A percentile compares a stretch with the other conserved stretches of the same genome.
phyloP scores from a whole-genome alignment of 1,140 invertebrate genomes.

The Tachypleus tridentatus region DNA sequence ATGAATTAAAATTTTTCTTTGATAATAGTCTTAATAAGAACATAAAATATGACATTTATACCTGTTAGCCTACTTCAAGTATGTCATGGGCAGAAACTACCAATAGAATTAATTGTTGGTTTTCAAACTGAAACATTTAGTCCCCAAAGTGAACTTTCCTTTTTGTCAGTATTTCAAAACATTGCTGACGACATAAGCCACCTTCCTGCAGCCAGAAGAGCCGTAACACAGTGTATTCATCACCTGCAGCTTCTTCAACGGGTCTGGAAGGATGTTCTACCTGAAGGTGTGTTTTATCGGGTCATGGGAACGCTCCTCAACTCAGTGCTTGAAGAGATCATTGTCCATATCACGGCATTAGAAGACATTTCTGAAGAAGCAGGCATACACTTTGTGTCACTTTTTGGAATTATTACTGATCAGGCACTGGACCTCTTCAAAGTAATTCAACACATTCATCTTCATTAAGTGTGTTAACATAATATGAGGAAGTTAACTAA shows the following conservation, averaged over 20 bases:
- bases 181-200: too few relatives aligned
- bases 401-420: slow-evolving; percentile 44
- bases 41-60: too few relatives aligned
- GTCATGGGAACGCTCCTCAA: slow-evolving; percentile 49
- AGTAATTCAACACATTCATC: slow-evolving; percentile 29
- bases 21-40: too few relatives aligned
- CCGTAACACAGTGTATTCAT: slow-evolving; percentile 63
- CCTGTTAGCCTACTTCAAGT: too few relatives aligned
- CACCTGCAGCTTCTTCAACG: slow-evolving; percentile 72
- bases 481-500: too few relatives aligned
- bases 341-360: slow-evolving; percentile 41
- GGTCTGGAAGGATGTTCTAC: slow-evolving; percentile 68
- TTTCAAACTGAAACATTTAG: too few relatives aligned
- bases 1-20: too few relatives aligned
- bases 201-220: slow-evolving; percentile 40
- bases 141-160: too few relatives aligned
- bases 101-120: too few relatives aligned
- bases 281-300: slow-evolving; percentile 50
- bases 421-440: slow-evolving; percentile 44
- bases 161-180: too few relatives aligned
- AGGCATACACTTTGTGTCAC: slow-evolving; percentile 43
- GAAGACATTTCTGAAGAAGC: slow-evolving; percentile 54
- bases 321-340: slow-evolving; percentile 47
- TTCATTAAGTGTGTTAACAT: too few relatives aligned
- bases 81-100: too few relatives aligned